Base-by-base conservation (phyloP, 2,797 vertebrate genomes). In the Notolepis coatsorum region DNA sequence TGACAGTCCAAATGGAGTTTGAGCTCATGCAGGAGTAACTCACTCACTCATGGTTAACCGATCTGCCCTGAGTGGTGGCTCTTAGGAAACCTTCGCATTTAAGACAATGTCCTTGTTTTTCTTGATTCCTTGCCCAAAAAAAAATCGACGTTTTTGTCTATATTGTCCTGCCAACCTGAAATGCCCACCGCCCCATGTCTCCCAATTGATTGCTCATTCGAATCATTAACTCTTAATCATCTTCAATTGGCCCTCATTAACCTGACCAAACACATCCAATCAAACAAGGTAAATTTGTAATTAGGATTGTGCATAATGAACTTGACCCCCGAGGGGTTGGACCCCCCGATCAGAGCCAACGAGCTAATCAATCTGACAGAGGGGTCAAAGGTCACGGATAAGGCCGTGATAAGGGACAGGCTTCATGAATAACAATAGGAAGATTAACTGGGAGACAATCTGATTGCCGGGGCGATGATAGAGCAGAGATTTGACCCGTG, bases 391-490 rank as follows among this genome's bases (percentile, higher is more conserved):
- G 86, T 90, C 86, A 81, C 64, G 51, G 85, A 90, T 92, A 85
- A 85, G 71, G 81, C 75, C 33, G 39, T 8, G 84, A 89, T 89
- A 89, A 76, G 61, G 82, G 81, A 84, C 65, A 43, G 74, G 54
- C 47, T 80, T 82, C 89, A 89, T 92, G 84, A 86, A 90, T 91
- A 85, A 89, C 82, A 89, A 89, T 87, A 63, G 81, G 67, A 70
- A 80, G 88, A 90, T 91, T 90, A 90, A 84, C 65, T 68, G 56
- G 58, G 68, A 65, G 74, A 66, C 71, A 78, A 72, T 73, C 75
- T 59, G 10, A 45, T 59, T 25, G 55, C 39, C 28, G 21, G 51
- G 18, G 33, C 7, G 3, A 50, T 28, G 43, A 72, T 60, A 57
- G 55, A 28, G 68, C 79, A 71, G 62, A 78, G 81, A 70, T 80